Evolutionary conservation across 2,888 invertebrate genomes (phyloP), one percentile per base, ranked within the genome.

Genomic region (Marronus borbonicus): DNA sequence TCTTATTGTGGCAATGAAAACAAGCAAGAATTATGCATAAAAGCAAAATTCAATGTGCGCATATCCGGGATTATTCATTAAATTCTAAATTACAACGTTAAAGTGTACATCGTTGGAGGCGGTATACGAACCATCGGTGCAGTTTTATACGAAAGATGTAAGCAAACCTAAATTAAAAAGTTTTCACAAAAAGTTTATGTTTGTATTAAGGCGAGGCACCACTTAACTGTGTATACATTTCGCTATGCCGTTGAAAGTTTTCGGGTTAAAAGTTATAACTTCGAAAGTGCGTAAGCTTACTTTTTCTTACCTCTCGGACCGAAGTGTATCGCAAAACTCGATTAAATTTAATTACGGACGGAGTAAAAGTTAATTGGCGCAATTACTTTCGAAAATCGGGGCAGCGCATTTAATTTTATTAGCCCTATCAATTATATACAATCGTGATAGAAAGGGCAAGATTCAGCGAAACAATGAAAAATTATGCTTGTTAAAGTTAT

Each of bases 321-420:
- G 31, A 69, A 69, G 49, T 52, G 50, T 69, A 69, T 69, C 31
- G 68, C 28, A 28, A 50, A 52, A 69, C 28, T 69, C 68, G 20
- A 69, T 69, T 69, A 69, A 69, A 69, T 69, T 69, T 69, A 50
- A 69, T 69, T 28, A 69, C 68, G 50, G 50, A n/a, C 68, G 50
- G 24, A 28, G 17, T 50, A 52, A 69, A 64, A 69, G 68, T 69
- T 69, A 69, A 69, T 69, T 69, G 44, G 28, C 52, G 49, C 68
- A 28, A 50, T 68, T 68, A 68, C 44, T 68, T 68, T 39, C 24
- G 24, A 28, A 28, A 69, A 69, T 69, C 50, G 20, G 50, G 50
- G 24, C 14, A 52, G 24, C 50, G 17, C 49, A 52, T 69, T 49
- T 50, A 69, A 69, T 69, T 69, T 69, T 50, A 69, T 69, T 69